phyloP scores from a whole-genome alignment of 2,888 invertebrate species.

The Cyaniris semiargus region DNA sequence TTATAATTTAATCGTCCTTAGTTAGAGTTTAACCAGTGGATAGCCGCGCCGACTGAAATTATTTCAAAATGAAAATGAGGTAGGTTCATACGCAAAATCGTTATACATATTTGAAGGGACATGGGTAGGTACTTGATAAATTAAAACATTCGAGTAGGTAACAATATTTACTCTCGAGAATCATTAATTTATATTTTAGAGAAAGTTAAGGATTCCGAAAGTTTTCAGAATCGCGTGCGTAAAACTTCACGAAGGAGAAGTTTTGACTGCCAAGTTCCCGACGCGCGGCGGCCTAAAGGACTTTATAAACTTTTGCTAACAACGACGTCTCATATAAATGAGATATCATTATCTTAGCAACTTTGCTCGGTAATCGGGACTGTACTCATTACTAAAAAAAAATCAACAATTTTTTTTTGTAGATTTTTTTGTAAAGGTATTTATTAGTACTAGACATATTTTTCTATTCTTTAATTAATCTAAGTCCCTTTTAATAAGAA shows the following conservation, averaged over 20 bases:
- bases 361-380: background rate
- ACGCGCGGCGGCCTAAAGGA: conserved; percentile 58
- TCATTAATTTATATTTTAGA: conserved; percentile 57
- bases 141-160: background rate
- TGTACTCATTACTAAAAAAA: background rate
- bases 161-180: conserved; percentile 40
- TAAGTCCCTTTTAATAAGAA: background rate
- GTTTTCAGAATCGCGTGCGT: conserved; percentile 61
- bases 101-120: conserved; percentile 6
- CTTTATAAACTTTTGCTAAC: conserved; percentile 62
- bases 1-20: conserved; percentile 7
- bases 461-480: background rate
- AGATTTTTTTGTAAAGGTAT: background rate
- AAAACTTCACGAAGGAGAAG: conserved; percentile 63
- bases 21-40: background rate
- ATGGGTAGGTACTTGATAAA: background rate
- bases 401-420: background rate
- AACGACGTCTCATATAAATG: conserved; percentile 42
- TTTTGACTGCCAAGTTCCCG: conserved; percentile 70
- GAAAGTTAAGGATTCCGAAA: conserved; percentile 63
- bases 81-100: background rate
- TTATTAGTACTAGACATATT: background rate
- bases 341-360: conserved; percentile 2
- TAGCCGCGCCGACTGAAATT: background rate
- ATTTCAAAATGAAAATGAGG: background rate